phyloP scores from a whole-genome alignment of 1,140 invertebrate genomes.

The Drosophila lacertosa region DNA sequence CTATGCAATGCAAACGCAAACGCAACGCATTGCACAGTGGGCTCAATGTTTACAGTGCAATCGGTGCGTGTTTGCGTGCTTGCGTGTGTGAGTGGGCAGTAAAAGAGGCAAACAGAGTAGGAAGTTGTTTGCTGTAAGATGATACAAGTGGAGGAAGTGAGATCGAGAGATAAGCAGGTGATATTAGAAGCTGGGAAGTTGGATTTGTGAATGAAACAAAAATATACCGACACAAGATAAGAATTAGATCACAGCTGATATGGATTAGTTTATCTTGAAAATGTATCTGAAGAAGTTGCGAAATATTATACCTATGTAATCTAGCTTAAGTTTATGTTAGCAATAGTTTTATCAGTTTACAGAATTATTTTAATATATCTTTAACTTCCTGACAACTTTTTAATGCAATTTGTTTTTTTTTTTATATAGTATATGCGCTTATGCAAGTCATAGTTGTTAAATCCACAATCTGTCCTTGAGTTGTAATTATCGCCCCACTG shows the following conservation, averaged over 20 bases:
- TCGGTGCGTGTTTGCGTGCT: slow-evolving; percentile 2
- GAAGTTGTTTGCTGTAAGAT: slow-evolving; percentile 33
- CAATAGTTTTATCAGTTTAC: no score
- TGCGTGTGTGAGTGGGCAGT: slow-evolving; percentile 38
- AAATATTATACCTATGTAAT: neutral
- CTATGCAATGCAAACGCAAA: slow-evolving; percentile 66
- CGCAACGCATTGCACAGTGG: slow-evolving; percentile 71
- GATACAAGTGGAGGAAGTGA: slow-evolving; percentile 55
- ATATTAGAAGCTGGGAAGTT: slow-evolving; percentile 12
- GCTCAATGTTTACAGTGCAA: slow-evolving; percentile 33
- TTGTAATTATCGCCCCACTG: slow-evolving; percentile 38
- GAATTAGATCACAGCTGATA: neutral
- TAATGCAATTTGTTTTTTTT: no score
- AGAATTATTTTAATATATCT: no score
- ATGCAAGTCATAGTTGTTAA: no score
- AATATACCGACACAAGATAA: neutral
- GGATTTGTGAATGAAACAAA: slow-evolving; percentile 27
- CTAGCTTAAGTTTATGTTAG: neutral
- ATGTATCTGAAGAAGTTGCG: neutral
- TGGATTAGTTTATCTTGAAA: slow-evolving; percentile 5
- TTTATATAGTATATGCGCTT: no score
- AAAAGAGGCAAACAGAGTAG: slow-evolving; percentile 42
- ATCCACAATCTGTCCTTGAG: no score
- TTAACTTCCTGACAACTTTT: no score
- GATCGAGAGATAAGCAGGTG: slow-evolving; percentile 71